phyloP scores from a whole-genome alignment of 2,797 vertebrate genomes.

The Tolypeutes matacus region DNA sequence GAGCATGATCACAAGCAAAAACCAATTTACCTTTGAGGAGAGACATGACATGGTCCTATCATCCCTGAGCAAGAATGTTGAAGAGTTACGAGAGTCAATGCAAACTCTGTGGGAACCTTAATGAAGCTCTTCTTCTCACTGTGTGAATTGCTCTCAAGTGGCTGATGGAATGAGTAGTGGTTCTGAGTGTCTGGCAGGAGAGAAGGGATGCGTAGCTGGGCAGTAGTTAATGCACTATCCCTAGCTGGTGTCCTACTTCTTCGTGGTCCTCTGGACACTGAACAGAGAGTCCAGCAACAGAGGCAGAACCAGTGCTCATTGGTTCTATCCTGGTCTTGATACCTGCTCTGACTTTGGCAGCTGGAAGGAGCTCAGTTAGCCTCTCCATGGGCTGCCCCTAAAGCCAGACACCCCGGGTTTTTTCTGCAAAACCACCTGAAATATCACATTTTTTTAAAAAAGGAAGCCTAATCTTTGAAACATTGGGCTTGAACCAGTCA shows the following conservation, averaged over 20 bases:
- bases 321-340: conserved; percentile 6
- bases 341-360: conserved; percentile 7
- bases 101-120: conserved; percentile 50
- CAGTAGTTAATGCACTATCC: not conserved
- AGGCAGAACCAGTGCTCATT: not conserved
- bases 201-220: not conserved
- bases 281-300: conserved; percentile 49
- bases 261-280: not conserved
- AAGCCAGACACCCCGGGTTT: conserved; percentile 32
- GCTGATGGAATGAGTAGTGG: not conserved
- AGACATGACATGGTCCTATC: conserved; percentile 19
- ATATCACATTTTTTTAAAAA: not conserved
- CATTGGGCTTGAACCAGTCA: not conserved
- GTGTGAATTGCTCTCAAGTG: conserved; percentile 50
- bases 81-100: conserved; percentile 12
- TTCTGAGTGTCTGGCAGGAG: not conserved
- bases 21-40: conserved; percentile 51
- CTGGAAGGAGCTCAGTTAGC: not conserved
- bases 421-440: conserved; percentile 46
- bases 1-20: conserved; percentile 58
- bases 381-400: not conserved
- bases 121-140: conserved; percentile 5
- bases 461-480: conserved; percentile 54
- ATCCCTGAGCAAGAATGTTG: conserved; percentile 12
- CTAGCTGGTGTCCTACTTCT: not conserved